Evolutionary conservation across 2,113 vertebrate species (phyloP).

Genomic region (Ondatra zibethicus): DNA sequence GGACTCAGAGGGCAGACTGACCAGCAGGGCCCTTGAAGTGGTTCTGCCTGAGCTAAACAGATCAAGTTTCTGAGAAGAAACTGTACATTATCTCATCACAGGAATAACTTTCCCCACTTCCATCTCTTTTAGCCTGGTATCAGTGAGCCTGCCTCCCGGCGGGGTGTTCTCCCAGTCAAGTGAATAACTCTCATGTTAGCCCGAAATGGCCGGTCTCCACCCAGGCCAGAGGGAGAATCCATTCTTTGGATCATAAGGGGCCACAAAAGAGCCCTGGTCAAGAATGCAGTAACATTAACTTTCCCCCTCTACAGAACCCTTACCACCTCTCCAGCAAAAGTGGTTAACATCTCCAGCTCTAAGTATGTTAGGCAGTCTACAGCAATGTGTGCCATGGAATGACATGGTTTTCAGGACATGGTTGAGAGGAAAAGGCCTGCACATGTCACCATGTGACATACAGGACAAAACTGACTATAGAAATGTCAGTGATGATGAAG

Average conservation of each 20-base stretch:
- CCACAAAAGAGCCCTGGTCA: background rate
- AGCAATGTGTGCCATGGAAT: background rate
- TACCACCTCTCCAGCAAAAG: background rate
- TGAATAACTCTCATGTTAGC: background rate
- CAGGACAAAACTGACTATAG: background rate
- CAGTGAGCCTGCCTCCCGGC: background rate
- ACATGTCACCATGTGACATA: background rate
- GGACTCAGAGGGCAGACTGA: background rate
- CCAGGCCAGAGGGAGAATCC: no score
- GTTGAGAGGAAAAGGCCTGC: background rate
- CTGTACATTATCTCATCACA: background rate
- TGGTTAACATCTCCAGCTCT: background rate
- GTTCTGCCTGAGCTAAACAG: background rate
- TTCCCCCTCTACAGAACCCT: background rate
- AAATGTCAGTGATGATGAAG: background rate
- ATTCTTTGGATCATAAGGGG: background rate
- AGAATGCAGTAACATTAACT: background rate
- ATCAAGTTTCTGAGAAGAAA: background rate
- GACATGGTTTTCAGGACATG: background rate
- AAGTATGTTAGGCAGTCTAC: background rate
- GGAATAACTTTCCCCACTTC: background rate
- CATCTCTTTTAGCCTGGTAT: background rate
- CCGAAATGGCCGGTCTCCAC: background rate
- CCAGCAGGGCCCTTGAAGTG: background rate
- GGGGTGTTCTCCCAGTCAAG: background rate